Conservation (phyloP, 2,888 invertebrate genomes). For the Rotaria socialis region DNA sequence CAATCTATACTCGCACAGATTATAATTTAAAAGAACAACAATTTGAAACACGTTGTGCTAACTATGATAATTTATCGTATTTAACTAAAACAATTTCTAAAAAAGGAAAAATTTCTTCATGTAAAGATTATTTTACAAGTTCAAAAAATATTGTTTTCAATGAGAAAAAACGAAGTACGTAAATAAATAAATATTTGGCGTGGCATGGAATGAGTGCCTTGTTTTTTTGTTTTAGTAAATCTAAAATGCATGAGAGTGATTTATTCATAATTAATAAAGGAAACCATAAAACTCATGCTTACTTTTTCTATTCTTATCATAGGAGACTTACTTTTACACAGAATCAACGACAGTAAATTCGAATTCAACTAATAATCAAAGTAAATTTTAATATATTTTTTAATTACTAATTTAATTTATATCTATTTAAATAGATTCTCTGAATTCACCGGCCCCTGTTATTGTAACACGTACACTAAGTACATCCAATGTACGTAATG, state of each 20-base stretch:
- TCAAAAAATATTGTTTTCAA: background rate
- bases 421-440: background rate
- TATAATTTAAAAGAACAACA: background rate
- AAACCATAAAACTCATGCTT: too few relatives aligned
- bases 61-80: conserved; percentile 36
- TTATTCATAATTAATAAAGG: background rate
- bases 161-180: background rate
- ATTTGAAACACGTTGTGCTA: background rate
- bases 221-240: background rate
- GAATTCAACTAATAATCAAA: background rate
- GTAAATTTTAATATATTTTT: background rate
- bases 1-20: too few relatives aligned
- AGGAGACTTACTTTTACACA: conserved; percentile 2
- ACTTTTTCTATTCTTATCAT: background rate
- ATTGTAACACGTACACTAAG: conserved; percentile 32
- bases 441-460: background rate
- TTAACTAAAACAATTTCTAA: background rate
- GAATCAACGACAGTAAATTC: conserved; percentile 13
- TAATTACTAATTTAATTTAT: background rate
- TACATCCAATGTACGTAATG: conserved; percentile 31
- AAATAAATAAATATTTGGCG: background rate
- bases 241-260: background rate
- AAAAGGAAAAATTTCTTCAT: background rate
- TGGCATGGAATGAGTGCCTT: background rate
- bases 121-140: background rate